Percentiles rank a stretch among this genome's conserved stretches.
These are phyloP conservation scores for Chelonoidis abingdonii DNA, from an alignment of 2,113 vertebrate species.

Conservation along the genomic window DNA sequence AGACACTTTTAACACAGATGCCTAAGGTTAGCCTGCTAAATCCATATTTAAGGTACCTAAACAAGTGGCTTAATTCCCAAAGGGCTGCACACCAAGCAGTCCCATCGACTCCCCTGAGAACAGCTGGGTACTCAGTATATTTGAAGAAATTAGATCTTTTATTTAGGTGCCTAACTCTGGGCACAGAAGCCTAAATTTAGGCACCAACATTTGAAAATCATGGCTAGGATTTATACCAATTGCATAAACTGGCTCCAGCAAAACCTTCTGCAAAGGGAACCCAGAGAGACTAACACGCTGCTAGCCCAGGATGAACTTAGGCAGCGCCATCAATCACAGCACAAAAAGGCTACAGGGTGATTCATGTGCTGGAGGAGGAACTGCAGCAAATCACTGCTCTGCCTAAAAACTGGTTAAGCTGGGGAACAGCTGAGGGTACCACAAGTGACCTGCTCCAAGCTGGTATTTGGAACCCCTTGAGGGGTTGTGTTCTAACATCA, in stretches of 20 bases:
- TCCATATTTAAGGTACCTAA: background rate
- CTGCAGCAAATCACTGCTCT: background rate
- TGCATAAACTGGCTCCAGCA: background rate
- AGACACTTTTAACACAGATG: background rate
- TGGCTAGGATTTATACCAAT: background rate
- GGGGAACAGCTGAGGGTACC: background rate
- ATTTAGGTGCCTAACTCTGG: background rate
- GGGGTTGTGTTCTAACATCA: constrained; percentile 6
- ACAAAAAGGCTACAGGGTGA: background rate
- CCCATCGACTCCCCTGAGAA: background rate
- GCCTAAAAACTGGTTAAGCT: constrained; percentile 1
- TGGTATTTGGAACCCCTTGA: background rate
- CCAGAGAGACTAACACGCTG: background rate
- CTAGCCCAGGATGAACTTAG: background rate
- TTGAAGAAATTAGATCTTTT: background rate
- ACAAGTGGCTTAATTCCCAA: background rate
- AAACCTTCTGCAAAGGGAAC: background rate
- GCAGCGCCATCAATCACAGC: background rate
- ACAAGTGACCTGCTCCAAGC: background rate
- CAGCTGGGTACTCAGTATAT: rapidly evolving
- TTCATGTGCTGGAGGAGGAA: background rate
- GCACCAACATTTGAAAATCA: background rate
- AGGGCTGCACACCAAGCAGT: background rate
- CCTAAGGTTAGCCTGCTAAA: background rate
- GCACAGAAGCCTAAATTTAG: background rate